Evolutionary conservation across 2,113 vertebrate genomes (phyloP).

Genomic region (Neolamprologus toae): DNA sequence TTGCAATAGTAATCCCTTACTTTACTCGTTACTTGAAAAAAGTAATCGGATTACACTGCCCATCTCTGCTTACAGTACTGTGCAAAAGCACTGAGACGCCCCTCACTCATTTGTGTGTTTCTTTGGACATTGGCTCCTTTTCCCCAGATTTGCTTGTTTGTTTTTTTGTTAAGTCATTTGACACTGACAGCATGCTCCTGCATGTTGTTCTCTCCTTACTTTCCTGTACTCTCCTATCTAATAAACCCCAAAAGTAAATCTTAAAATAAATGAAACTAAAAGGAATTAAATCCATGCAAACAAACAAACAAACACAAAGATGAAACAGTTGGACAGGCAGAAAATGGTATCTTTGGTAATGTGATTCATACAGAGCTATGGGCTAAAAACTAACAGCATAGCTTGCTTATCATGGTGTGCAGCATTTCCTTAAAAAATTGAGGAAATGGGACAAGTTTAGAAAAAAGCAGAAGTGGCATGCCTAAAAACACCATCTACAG

Average conservation of each 20-base stretch:
- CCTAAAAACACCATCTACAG: not conserved
- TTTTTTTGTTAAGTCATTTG: not conserved
- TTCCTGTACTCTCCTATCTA: accelerated
- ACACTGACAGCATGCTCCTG: not conserved
- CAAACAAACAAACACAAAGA: not conserved
- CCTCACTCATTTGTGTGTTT: not conserved
- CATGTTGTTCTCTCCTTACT: not conserved
- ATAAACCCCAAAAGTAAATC: not conserved
- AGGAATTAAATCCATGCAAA: not conserved
- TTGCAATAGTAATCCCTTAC: too few species aligned
- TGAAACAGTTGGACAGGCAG: not conserved
- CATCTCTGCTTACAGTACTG: not conserved
- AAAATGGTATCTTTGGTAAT: not conserved
- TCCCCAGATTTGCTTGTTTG: not conserved
- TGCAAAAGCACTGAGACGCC: not conserved
- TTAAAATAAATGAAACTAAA: not conserved
- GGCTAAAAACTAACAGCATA: not conserved
- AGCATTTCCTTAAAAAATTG: not conserved
- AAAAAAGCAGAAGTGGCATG: not conserved
- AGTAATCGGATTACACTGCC: too few species aligned
- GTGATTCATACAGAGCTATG: not conserved
- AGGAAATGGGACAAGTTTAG: not conserved
- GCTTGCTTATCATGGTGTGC: accelerated
- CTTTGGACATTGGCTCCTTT: not conserved
- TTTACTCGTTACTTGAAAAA: too few species aligned